Base-by-base conservation (phyloP, 1,140 invertebrate genomes). In the Littorina saxatilis region DNA sequence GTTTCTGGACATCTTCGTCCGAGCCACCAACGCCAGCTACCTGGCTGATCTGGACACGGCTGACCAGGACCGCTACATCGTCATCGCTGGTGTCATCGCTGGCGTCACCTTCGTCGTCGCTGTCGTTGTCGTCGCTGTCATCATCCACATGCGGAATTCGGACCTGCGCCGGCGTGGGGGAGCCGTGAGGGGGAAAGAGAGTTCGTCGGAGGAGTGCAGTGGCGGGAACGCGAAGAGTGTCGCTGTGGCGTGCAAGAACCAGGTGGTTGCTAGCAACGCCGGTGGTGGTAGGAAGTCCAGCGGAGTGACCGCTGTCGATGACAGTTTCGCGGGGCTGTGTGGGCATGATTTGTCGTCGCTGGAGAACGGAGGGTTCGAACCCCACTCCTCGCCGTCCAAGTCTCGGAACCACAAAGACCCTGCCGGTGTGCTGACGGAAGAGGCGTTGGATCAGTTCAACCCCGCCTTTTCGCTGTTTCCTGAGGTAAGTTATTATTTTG, bases 1-100 rank as follows among this genome's bases (percentile, higher is more conserved):
- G 35, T 66, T 50, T 40, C 78, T 84, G 27, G 43, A 82, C 20
- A 75, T 84, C 17, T 40, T 27, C 27, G 40, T 82, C 0, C 72
- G 75, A 27, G 61, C 79, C 50, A 77, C 73, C 52, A 82, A 82
- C 76, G 81, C 74, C 37, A 80, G 70, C 4, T n/a, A 80, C 29
- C 20, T 76, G 20, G 40, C n/a, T 7, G 15, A 27, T 4, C 35
- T 35, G n/a, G 29, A 40, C n/a, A 72, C 11, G 27, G 43, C 50
- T 0, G 52, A 72, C 7, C 66, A 82, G 20, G 74, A 76, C 43
- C 20, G 76, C 4, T 84, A 84, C 66, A 50, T 80, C 52, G 72
- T 84, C 70, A 82, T 84, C 50, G 73, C 81, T 11, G 81, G 78
- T 13, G 50, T 84, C 77, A 82, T 84, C 29, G 37, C 79, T 20